Evolutionary conservation across 2,888 invertebrate species (phyloP).

Genomic region (Caprella mutica): DNA sequence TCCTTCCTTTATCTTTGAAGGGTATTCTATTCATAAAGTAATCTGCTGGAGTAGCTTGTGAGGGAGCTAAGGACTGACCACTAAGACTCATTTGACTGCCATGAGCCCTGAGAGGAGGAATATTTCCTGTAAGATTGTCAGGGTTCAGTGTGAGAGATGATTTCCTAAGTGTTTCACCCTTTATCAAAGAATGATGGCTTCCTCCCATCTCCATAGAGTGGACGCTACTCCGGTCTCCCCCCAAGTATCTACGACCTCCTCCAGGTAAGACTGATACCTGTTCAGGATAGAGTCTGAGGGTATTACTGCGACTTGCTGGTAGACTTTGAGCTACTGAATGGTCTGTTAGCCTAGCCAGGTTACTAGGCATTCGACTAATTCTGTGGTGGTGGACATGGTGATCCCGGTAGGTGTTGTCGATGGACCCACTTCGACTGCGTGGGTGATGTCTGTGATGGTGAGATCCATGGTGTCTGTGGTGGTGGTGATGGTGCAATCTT

Average conservation of each 20-base stretch:
- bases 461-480: slow-evolving; percentile 6
- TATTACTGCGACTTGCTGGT: slow-evolving; percentile 25
- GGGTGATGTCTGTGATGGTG: neutral
- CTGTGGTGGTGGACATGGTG: slow-evolving; percentile 11
- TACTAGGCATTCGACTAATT: slow-evolving; percentile 12
- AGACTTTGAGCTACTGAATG: slow-evolving; percentile 22
- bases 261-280: slow-evolving; percentile 14
- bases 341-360: slow-evolving; percentile 23
- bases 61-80: slow-evolving; percentile 13
- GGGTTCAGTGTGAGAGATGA: neutral
- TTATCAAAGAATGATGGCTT: neutral
- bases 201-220: slow-evolving; percentile 3
- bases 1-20: slow-evolving; percentile 25
- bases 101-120: slow-evolving; percentile 1
- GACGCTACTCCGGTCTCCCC: slow-evolving; percentile 5
- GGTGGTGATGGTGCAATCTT: neutral
- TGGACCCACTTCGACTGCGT: neutral
- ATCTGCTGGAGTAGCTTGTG: slow-evolving; percentile 29
- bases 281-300: slow-evolving; percentile 16
- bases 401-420: neutral
- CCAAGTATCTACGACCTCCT: slow-evolving; percentile 12
- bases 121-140: neutral
- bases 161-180: slow-evolving; percentile 1
- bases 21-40: slow-evolving; percentile 24
- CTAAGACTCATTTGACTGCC: slow-evolving; percentile 9